Evolutionary conservation across 2,797 vertebrate genomes (phyloP).

Genomic region (Alectoris magna): DNA sequence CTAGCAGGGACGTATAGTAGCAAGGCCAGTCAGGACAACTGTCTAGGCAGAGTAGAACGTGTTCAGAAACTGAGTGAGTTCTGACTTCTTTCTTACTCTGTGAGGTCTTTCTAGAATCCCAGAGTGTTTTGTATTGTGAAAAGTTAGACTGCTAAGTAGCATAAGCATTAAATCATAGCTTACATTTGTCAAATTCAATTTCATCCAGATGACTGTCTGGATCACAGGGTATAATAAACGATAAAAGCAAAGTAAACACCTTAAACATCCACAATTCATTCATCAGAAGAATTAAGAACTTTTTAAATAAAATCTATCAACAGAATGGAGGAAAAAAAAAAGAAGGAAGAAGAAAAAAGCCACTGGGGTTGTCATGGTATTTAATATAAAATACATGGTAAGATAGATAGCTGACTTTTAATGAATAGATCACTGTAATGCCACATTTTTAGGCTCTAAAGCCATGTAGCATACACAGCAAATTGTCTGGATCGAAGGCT

Average conservation of each 20-base stretch:
- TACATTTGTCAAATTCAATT: slow-evolving; percentile 2
- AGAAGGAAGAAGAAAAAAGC: background rate
- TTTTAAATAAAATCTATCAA: slow-evolving; percentile 31
- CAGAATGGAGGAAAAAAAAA: background rate
- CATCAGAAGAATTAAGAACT: background rate
- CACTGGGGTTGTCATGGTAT: background rate
- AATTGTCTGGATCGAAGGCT: background rate
- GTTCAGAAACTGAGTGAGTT: background rate
- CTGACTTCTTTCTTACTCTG: background rate
- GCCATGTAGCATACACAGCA: background rate
- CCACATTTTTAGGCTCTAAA: slow-evolving; percentile 17
- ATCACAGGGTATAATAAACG: background rate
- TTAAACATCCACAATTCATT: background rate
- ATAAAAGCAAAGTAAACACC: slow-evolving; percentile 13
- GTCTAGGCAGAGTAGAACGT: background rate
- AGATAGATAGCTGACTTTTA: slow-evolving; percentile 32
- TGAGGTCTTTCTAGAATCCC: background rate
- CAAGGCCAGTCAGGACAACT: background rate
- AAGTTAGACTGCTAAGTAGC: background rate
- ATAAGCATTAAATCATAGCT: background rate
- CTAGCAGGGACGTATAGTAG: background rate
- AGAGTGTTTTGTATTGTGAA: background rate
- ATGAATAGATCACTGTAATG: background rate
- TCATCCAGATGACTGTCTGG: background rate
- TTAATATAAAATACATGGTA: slow-evolving; percentile 27